phyloP scores from a whole-genome alignment of 2,888 invertebrate species.

The Neoitamus cyanurus region DNA sequence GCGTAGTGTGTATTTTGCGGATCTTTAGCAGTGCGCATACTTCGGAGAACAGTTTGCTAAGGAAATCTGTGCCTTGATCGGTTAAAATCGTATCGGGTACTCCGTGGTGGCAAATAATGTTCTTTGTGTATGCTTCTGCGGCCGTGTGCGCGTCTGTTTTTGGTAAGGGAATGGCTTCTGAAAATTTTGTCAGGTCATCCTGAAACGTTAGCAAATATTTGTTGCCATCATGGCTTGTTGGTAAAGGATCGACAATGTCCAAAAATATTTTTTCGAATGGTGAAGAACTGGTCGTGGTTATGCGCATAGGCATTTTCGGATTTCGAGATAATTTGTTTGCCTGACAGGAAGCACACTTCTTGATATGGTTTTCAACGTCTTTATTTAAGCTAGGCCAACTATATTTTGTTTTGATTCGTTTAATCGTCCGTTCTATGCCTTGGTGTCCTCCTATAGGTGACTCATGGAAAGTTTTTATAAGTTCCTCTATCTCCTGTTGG shows the following conservation, averaged over 20 bases:
- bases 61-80: background rate
- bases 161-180: background rate
- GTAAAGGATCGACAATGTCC: background rate
- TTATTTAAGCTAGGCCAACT: background rate
- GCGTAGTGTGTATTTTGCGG: conserved; percentile 7
- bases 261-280: background rate
- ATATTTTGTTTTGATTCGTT: background rate
- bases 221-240: background rate
- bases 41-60: background rate
- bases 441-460: background rate
- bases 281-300: background rate
- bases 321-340: background rate
- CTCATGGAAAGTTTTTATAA: background rate
- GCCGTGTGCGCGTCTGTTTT: background rate
- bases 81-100: background rate
- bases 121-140: background rate
- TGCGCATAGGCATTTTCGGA: background rate
- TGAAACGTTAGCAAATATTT: background rate
- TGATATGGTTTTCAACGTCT: background rate
- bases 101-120: background rate
- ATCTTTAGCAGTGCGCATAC: background rate
- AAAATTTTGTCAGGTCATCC: background rate
- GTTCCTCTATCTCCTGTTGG: background rate
- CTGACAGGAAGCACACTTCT: background rate
- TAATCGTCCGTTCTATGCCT: background rate